Base-by-base conservation (phyloP, 2,113 vertebrate species). In the Oncorhynchus kisutch region DNA sequence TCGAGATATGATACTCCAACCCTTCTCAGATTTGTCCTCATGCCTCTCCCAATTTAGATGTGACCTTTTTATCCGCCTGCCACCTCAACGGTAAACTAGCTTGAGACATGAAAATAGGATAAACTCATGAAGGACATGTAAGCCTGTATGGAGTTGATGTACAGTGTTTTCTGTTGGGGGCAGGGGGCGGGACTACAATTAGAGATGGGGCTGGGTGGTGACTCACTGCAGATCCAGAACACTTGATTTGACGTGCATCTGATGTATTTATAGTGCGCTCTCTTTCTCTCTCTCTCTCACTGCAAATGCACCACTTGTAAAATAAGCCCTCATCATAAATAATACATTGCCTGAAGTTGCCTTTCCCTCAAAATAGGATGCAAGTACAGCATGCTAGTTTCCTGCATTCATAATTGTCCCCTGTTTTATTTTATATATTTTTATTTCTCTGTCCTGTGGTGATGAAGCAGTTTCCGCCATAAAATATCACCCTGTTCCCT, bases 1-100 rank as follows among this genome's bases (percentile, higher is more conserved):
- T 84, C 73, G 83, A 84, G 88, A 89, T 84, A 76, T 66, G 84
- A 90, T 88, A 83, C 82, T 81, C 86, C 87, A 86, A 88, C 85
- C 84, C 79, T 45, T 85, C 79, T 85, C 76, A 81, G 82, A 79
- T 78, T 65, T 78, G 48, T 83, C 49, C 49, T 54, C 49, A 5
- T 49, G 67, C 71, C 59, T 34, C 78, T 87, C 87, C 78, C 86
- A 81, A 83, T 91, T 88, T 88, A 88, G 85, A 84, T 75, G 54
- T 87, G 90, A 90, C 91, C 89, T 91, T 91, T 87, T 59, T 59
- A 31, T 20, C 67, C 45, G 69, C 54, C 78, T 74, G 67, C 59
- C 78, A 73, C 27, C 45, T 31, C 66, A 70, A 78, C 65, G 31
- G 64, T 11, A 74, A 54, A 77, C 80, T 71, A 25, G 34, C 67